These are phyloP conservation scores for Laticauda laticaudata DNA, from an alignment of 2,113 vertebrate species.

Conservation along the genomic window DNA sequence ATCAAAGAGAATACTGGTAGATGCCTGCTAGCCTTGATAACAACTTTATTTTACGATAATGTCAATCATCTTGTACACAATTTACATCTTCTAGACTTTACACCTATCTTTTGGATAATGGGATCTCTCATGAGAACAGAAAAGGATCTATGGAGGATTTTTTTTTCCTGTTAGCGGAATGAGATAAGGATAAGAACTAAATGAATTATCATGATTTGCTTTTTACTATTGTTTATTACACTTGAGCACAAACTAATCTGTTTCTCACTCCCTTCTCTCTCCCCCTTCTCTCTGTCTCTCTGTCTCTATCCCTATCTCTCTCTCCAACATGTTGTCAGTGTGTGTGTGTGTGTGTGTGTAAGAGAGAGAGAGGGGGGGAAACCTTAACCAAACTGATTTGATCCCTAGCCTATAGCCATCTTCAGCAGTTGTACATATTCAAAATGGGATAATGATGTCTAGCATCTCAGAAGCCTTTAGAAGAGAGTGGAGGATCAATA, in stretches of 20 bases:
- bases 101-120: conserved; percentile 16
- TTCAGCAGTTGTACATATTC: background rate
- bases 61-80: conserved; percentile 12
- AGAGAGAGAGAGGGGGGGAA: background rate
- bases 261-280: too few relatives aligned
- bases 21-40: conserved; percentile 38
- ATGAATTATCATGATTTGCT: background rate
- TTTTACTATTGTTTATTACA: background rate
- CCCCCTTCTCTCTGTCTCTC: too few relatives aligned
- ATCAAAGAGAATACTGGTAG: conserved; percentile 41
- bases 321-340: too few relatives aligned
- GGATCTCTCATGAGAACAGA: background rate
- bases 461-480: background rate
- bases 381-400: background rate
- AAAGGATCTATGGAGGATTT: background rate
- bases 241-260: background rate
- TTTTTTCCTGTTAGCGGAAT: conserved; percentile 13
- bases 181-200: background rate
- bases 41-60: conserved; percentile 14
- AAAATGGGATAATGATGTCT: background rate
- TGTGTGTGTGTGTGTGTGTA: too few relatives aligned
- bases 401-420: background rate
- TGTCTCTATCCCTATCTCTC: too few relatives aligned
- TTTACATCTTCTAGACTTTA: conserved; percentile 38
- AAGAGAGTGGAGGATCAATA: background rate